A percentile compares a stretch with the other conserved stretches of the same genome.
These are phyloP conservation scores for Suncus etruscus DNA, from an alignment of 2,113 vertebrate genomes.

Conservation along the genomic window DNA sequence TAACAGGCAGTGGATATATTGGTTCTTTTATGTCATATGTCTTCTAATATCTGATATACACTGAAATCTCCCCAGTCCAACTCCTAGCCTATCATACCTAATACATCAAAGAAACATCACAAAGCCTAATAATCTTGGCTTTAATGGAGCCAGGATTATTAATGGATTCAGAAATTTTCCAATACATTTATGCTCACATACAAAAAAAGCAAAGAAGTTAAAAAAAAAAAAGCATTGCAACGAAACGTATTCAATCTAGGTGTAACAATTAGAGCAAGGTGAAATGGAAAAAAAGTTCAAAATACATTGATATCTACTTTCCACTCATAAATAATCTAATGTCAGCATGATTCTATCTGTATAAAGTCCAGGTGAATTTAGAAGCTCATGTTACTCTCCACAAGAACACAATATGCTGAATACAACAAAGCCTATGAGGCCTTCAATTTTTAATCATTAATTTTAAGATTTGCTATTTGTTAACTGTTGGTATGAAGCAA, in stretches of 20 bases:
- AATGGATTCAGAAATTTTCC: slow-evolving; percentile 4
- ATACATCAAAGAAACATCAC: not conserved
- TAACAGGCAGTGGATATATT: not conserved
- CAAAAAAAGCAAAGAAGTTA: not conserved
- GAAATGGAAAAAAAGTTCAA: slow-evolving; percentile 4
- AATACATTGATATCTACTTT: slow-evolving; percentile 8
- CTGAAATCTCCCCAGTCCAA: not conserved
- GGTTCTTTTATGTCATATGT: not conserved
- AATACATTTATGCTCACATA: not conserved
- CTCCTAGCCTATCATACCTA: not conserved
- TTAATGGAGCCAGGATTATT: not conserved
- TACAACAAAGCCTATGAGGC: not conserved
- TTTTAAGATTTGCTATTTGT: slow-evolving; percentile 44
- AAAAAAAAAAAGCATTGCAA: not conserved
- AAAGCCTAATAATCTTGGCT: not conserved
- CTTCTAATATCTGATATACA: not conserved
- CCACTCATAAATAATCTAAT: not conserved
- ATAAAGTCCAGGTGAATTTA: not conserved
- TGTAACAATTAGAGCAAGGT: slow-evolving; percentile 3
- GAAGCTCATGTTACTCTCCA: not conserved
- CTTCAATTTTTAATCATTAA: slow-evolving; percentile 22
- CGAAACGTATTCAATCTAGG: not conserved
- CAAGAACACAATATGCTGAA: not conserved
- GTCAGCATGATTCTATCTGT: not conserved
- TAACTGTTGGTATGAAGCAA: not conserved